Conservation (phyloP, 2,797 vertebrate genomes). For the Pristis pectinata region DNA sequence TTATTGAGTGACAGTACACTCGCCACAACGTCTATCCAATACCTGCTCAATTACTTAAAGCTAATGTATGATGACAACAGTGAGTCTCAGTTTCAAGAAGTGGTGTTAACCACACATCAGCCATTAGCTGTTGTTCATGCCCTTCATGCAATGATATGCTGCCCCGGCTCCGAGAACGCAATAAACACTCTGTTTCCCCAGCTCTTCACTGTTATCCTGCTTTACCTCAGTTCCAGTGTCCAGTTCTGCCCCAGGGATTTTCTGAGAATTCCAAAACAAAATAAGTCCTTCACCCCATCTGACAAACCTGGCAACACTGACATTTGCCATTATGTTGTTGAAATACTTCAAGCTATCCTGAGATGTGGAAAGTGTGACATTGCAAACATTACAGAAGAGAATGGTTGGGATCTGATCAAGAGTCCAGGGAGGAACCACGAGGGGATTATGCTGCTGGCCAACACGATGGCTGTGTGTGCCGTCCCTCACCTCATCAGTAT, state of each 20-base stretch:
- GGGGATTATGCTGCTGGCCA: slow-evolving; percentile 4
- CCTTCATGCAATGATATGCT: not conserved
- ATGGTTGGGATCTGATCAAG: not conserved
- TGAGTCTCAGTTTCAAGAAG: not conserved
- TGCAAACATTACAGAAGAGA: too few relatives aligned
- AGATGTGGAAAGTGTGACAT: too few relatives aligned
- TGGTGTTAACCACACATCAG: not conserved
- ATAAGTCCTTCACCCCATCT: not conserved
- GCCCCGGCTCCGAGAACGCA: not conserved
- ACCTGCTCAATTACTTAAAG: not conserved
- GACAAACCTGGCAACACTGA: not conserved
- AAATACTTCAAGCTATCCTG: not conserved
- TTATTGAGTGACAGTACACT: not conserved
- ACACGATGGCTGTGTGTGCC: not conserved
- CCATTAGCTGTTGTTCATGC: not conserved
- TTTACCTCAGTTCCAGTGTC: not conserved
- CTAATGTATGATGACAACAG: not conserved
- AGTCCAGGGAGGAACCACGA: not conserved
- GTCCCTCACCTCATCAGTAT: not conserved
- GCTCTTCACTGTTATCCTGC: not conserved
- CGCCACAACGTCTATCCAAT: not conserved
- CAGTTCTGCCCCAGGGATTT: not conserved
- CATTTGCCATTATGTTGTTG: not conserved
- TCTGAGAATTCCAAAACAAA: not conserved
- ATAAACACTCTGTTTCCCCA: not conserved